Evolutionary conservation across 2,888 invertebrate genomes (phyloP), one percentile per base, ranked within the genome.

Genomic region (Dasypogon diadema): DNA sequence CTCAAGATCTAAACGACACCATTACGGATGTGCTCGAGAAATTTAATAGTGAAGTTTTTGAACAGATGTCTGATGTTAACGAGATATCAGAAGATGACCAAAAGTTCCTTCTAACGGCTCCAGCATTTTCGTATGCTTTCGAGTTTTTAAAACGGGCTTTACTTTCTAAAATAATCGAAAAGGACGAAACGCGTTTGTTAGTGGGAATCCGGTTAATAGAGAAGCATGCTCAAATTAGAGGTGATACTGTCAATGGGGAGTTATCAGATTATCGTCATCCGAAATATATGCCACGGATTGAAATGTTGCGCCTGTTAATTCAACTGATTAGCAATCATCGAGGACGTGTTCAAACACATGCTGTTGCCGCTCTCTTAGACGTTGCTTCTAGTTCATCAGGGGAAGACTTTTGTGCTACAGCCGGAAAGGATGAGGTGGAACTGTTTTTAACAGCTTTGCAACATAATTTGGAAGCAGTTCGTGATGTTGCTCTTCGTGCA

Each of bases 121-220:
- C 95, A 1, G 92, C 92, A 0, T 95, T 96, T 87, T 92, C 93
- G 81, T 97, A 93, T 82, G 88, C 91, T 10, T 97, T 96, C 85
- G 92, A 93, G 12, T 89, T 97, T 80, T 84, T 97, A 2, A 91
- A 91, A 81, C 87, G 89, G 74, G 90, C 91, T 79, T 81, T 90
- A 54, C 81, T 87, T 6, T 86, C 87, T 0, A 83, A 84, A 70
- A 81, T 83, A 26, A 87, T 88, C 21, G 87, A 86, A 77, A 87
- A 86, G 77, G 89, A 89, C 81, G 89, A 87, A 74, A 86, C 87
- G 34, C 86, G 91, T 77, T 87, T 92, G 77, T 84, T 90, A 77
- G 88, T 89, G 79, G 89, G 89, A 0, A 85, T 92, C 16, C 89
- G 91, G 77, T 88, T 94, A 54, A 89, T 94, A 70, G 89, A 91